Conservation (phyloP, 2,797 vertebrate species). For the Oreonectes daqikongensis region DNA sequence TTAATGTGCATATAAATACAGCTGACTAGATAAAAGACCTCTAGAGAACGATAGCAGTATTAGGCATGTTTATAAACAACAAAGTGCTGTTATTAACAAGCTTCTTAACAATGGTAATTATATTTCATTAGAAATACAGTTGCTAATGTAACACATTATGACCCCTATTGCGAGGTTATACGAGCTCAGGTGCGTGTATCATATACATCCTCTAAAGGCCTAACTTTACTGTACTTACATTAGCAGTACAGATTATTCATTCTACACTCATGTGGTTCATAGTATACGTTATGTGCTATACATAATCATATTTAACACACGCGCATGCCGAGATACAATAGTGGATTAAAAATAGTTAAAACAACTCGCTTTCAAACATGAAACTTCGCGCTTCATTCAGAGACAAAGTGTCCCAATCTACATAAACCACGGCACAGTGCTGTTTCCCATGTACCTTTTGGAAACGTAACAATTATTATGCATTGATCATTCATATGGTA, state of each 20-base stretch:
- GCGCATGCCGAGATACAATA: background rate
- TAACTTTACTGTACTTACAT: background rate
- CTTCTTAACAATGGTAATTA: background rate
- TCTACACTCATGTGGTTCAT: background rate
- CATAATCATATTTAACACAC: background rate
- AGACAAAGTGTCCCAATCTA: background rate
- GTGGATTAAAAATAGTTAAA: background rate
- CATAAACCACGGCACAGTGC: background rate
- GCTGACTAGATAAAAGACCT: constrained; percentile 4
- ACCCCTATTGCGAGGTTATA: background rate
- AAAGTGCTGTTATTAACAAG: background rate
- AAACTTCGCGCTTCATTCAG: constrained; percentile 31
- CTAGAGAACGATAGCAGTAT: constrained; percentile 11
- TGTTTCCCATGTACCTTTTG: background rate
- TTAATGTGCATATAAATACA: background rate
- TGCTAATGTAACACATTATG: background rate
- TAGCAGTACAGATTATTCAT: background rate
- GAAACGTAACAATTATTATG: background rate
- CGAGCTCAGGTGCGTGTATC: background rate
- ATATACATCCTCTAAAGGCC: constrained; percentile 34
- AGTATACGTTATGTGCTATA: background rate
- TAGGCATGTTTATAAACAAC: too few relatives aligned
- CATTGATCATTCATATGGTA: background rate
- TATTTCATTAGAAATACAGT: background rate
- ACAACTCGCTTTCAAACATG: constrained; percentile 4